phyloP scores from a whole-genome alignment of 2,888 invertebrate species.

The Timema cristinae region DNA sequence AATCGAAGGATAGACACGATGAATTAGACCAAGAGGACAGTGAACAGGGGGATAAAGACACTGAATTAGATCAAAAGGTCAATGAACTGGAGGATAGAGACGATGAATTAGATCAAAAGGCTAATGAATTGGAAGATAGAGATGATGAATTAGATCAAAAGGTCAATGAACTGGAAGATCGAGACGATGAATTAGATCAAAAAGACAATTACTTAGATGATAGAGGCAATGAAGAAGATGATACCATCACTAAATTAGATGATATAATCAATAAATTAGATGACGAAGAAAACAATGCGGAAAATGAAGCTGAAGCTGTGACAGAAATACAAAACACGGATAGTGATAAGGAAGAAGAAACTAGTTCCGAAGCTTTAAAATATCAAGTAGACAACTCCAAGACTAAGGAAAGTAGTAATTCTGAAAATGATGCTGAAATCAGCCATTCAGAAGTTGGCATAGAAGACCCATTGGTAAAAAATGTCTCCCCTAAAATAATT shows the following conservation, averaged over 20 bases:
- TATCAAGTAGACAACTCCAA: not conserved
- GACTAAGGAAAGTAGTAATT: conserved; percentile 11
- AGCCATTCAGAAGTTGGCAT: no score
- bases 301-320: conserved; percentile 8
- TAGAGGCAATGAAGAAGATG: conserved; percentile 22
- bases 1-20: not conserved
- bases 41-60: conserved; percentile 26
- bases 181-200: conserved; percentile 25
- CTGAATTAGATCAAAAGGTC: conserved; percentile 23
- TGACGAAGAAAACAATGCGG: conserved; percentile 7
- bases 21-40: not conserved
- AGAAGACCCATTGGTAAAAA: no score
- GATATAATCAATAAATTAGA: conserved; percentile 33
- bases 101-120: not conserved
- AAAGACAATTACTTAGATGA: conserved; percentile 33
- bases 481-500: not conserved
- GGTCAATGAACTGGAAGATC: conserved; percentile 24
- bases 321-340: conserved; percentile 9
- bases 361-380: not conserved
- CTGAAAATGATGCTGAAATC: conserved; percentile 5
- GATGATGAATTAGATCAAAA: conserved; percentile 25
- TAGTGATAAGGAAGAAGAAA: conserved; percentile 1
- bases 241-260: conserved; percentile 34
- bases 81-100: conserved; percentile 25
- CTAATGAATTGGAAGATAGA: conserved; percentile 24